A percentile compares a stretch with the other conserved stretches of the same genome.
Evolutionary conservation across 2,888 invertebrate species (phyloP).

Genomic region (Perithous albicinctus): DNA sequence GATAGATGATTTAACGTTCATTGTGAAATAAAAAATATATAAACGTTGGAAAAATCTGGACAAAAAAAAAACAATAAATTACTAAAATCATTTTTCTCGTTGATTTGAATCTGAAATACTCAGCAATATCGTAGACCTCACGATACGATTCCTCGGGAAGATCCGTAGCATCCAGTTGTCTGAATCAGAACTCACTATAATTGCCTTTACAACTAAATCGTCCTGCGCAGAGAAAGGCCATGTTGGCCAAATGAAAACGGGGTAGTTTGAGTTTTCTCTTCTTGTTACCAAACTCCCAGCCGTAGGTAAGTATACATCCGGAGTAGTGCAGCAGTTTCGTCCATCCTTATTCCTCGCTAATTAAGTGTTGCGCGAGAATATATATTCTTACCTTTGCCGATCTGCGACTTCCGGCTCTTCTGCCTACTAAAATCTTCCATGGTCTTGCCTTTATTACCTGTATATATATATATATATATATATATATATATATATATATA

Average conservation of each 20-base stretch:
- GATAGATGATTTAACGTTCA: too few species aligned
- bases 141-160: not conserved
- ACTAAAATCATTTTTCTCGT: too few species aligned
- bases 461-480: not conserved
- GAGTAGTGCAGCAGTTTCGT: constrained; percentile 54
- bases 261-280: constrained; percentile 55
- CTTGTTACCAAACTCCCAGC: constrained; percentile 63
- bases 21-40: too few species aligned
- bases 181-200: constrained; percentile 1
- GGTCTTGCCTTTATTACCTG: too few species aligned
- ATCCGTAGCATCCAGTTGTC: not conserved
- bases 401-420: constrained; percentile 15
- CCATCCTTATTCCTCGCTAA: constrained; percentile 63
- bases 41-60: too few species aligned
- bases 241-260: constrained; percentile 62
- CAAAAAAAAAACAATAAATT: too few species aligned
- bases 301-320: constrained; percentile 35
- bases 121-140: not conserved
- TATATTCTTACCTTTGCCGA: not conserved
- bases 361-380: constrained; percentile 50
- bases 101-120: not conserved
- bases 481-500: too few species aligned
- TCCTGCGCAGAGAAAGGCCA: constrained; percentile 8
- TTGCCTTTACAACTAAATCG: constrained; percentile 46
- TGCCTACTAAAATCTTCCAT: not conserved